Percentiles rank a stretch among this genome's conserved stretches.
phyloP scores from a whole-genome alignment of 2,113 vertebrate genomes.

The Bos indicus region DNA sequence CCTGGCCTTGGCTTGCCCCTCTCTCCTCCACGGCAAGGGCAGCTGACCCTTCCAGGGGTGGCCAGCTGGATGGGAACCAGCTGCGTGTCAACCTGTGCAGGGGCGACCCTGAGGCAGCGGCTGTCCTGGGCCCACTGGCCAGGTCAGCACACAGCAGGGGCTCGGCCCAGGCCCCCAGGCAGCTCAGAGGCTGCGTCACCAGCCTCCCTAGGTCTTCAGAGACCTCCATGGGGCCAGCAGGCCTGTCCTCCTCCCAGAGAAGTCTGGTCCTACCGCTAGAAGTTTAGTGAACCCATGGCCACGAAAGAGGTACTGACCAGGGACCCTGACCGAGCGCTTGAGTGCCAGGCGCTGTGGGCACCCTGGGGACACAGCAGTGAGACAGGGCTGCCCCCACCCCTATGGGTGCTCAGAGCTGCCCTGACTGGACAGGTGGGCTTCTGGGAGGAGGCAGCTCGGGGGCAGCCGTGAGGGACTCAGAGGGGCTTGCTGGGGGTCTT shows the following conservation, averaged over 20 bases:
- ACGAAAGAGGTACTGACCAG: neutral
- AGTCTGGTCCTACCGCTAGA: neutral
- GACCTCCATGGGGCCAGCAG: fast-evolving
- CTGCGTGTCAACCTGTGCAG: fast-evolving
- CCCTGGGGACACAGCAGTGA: neutral
- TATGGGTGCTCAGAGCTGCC: neutral
- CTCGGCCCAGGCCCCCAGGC: neutral
- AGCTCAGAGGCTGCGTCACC: neutral
- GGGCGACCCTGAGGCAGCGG: neutral
- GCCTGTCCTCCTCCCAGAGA: neutral
- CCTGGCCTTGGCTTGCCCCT: neutral
- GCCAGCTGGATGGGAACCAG: neutral
- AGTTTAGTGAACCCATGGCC: neutral
- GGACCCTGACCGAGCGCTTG: neutral
- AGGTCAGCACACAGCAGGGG: neutral
- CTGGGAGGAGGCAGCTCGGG: neutral
- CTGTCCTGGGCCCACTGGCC: neutral
- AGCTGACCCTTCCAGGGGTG: neutral
- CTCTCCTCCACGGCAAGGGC: fast-evolving
- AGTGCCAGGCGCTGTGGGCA: fast-evolving
- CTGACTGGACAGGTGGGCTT: fast-evolving
- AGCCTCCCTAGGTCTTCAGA: neutral
- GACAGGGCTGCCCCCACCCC: neutral
- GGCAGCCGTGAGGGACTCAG: neutral
- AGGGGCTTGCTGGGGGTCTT: neutral